Base-by-base conservation (phyloP, 2,888 invertebrate species). In the Scaptomyza parva region DNA sequence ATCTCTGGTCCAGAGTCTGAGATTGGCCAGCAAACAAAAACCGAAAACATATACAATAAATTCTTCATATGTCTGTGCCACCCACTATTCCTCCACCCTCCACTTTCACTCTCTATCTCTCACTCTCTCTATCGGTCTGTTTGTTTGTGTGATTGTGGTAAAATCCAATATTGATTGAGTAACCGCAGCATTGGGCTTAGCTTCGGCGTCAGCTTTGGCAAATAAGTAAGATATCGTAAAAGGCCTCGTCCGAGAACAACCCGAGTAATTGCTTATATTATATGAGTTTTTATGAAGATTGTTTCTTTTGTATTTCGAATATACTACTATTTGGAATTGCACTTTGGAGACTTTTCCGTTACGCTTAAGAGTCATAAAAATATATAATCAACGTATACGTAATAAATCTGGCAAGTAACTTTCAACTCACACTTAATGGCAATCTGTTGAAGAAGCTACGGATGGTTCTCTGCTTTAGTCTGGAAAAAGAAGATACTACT, bases 81-180 rank as follows among this genome's bases (percentile, higher is more conserved):
- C 22, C 20, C 40, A 18, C 33, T 11, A 18, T n/a, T 11, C 20
- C 12, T 9, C 12, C 17, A 28, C 1, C 2, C 33, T 6, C 33
- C 2, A 39, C 17, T 9, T 12, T 28, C 44, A 2, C 11, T 24
- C 7, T 39, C n/a, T 6, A n/a, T n/a, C n/a, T 33, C 33, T 33
- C 28, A 26, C 3, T 30, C 12, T 12, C 35, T 14, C 3, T 30
- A 3, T 12, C 35, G 7, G 6, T n/a, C 41, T 57, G 55, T 66
- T 11, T 50, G 40, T 51, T 55, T 39, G 30, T 45, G 53, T 58
- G 59, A 58, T 62, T 68, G 71, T 72, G 70, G 77, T 48, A 53
- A 73, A 76, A 67, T 67, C 76, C 81, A 81, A 81, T 85, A 82
- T 85, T 85, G 81, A 85, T 78, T 85, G 79, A 85, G 71, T 78